Base-by-base conservation (phyloP, 2,888 invertebrate genomes). In the Tinea pellionella region DNA sequence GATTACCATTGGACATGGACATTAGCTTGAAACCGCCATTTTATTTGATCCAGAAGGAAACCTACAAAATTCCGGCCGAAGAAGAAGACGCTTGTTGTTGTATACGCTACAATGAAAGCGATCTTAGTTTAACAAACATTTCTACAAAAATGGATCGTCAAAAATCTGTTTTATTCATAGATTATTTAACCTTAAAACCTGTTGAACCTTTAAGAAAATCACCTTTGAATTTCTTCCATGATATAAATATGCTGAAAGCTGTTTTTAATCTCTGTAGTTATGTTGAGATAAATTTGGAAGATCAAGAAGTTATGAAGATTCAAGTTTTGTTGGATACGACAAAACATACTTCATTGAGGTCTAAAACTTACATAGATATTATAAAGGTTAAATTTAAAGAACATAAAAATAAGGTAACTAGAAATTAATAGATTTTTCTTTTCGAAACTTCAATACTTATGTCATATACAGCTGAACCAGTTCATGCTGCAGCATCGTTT, bases 21-120 rank as follows among this genome's bases (percentile, higher is more conserved):
- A 70, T 90, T 24, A 75, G 66, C 61, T 71, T 88, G 0, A 84
- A 82, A 62, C 73, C 79, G 53, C 90, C 90, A 0, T 90, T 91
- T 68, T 75, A 77, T 15, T 72, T 87, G 41, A 72, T 87, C 63
- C 77, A 83, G 61, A 83, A 78, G 65, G 69, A 70, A 57, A 68
- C 68, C 1, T 86, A 86, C 62, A 83, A 79, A 72, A 69, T 86
- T 64, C 59, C 65, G 16, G 62, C 68, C 0, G 67, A 78, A 37
- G 84, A 86, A 58, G 77, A 75, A 63, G 66, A 75, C 61, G 51
- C 76, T 55, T 86, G 86, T 67, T 74, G 77, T 63, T 86, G 87
- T 61, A 80, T 85, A 63, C 72, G 72, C 61, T 84, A 84, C 62
- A 72, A 74, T 9, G 75, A 79, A 61, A 66, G 70, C 2, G 85